Conservation (phyloP, 1,140 invertebrate species). For the Drosophila fuyamai region DNA sequence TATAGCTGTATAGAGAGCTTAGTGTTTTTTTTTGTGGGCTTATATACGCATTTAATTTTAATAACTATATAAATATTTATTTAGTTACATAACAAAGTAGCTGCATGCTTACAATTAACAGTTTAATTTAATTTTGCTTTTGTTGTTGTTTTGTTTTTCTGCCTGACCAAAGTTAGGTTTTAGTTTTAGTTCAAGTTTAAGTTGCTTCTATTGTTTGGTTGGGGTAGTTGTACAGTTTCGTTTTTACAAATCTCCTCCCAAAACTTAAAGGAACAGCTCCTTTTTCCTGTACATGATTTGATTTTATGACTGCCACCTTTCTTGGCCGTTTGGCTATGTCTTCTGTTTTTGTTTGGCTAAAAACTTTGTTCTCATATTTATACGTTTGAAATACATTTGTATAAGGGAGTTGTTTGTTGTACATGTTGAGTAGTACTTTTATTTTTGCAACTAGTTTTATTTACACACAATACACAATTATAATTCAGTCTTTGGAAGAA, state of each 20-base stretch:
- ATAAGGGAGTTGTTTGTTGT: constrained; percentile 22
- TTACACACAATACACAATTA: constrained; percentile 77
- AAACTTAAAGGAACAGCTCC: constrained; percentile 17
- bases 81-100: constrained; percentile 78
- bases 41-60: constrained; percentile 57
- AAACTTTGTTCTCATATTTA: constrained; percentile 17
- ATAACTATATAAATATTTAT: constrained; percentile 76
- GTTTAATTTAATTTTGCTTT: constrained; percentile 49
- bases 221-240: constrained; percentile 17
- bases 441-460: constrained; percentile 62
- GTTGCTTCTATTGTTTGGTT: constrained; percentile 22
- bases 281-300: constrained; percentile 39
- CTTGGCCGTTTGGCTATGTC: not conserved
- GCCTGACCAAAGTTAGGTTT: constrained; percentile 38
- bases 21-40: constrained; percentile 21
- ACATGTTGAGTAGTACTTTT: constrained; percentile 21
- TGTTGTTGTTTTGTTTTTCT: constrained; percentile 5
- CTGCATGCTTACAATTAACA: constrained; percentile 71
- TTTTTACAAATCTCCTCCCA: constrained; percentile 18
- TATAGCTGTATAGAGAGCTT: constrained; percentile 24
- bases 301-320: constrained; percentile 13
- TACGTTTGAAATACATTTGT: constrained; percentile 11
- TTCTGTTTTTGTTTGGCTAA: constrained; percentile 31
- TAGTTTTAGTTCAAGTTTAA: constrained; percentile 21
- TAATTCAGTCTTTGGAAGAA: constrained; percentile 83